Evolutionary conservation across 2,113 vertebrate genomes (phyloP), one percentile per base, ranked within the genome.

Genomic region (Hydrochoerus hydrochaeris): DNA sequence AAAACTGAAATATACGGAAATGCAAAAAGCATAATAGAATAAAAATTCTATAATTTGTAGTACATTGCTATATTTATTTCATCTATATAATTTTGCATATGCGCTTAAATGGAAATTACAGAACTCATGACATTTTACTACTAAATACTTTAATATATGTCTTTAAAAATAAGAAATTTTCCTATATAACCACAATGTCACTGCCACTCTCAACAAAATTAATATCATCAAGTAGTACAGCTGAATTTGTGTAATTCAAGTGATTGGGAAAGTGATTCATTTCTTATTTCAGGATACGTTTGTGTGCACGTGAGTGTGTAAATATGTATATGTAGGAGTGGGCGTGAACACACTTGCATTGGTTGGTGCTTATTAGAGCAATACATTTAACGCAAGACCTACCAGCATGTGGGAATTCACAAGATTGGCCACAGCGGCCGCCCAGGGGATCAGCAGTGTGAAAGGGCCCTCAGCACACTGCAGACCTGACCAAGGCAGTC

Each of bases 131-230:
- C 6, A 69, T 87, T 96, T 95, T 63, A 85, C 16, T 93, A 85
- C 17, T 38, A 94, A 83, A 52, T 80, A 32, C 19, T 65, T 75
- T 26, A 81, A 67, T 8, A 62, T 44, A 26, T 20, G 49, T 65
- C 52, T 44, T 94, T 60, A 87, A 92, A 91, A 78, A 28, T 82
- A 77, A 90, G 49, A 44, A 44, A 35, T 91, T 88, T 75, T 62
- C 32, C 85, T 91, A 11, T 11, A 44, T 44, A 65, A 32, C 10
- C 57, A 94, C 26, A 90, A 73, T n/a, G 4, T 5, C 20, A 62
- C 63, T 82, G 14, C 14, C 32, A 60, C 17, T 2, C 0, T 41
- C 28, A 81, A 57, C 3, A 41, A 86, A 84, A 57, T 65, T 44
- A 87, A 20, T 52, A 82, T 62, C 20, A 28, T 44, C 41, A 41